Conservation (phyloP, 2,113 vertebrate species). For the Nerophis ophidion region DNA sequence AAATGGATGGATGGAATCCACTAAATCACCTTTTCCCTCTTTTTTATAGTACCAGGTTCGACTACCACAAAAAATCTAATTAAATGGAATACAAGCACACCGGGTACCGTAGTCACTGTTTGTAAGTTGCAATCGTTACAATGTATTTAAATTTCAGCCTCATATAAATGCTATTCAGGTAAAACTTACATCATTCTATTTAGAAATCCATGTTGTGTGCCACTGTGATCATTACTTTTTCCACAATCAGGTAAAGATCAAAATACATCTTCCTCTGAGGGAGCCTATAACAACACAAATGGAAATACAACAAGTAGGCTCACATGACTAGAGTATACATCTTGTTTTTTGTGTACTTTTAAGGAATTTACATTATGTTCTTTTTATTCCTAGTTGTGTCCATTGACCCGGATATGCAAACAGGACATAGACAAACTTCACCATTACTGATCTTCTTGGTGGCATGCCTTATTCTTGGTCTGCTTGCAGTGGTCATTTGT, state of each 20-base stretch:
- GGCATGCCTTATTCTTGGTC: slow-evolving; percentile 71
- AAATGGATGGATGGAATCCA: no score
- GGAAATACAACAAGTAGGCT: slow-evolving; percentile 43
- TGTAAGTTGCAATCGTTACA: no score
- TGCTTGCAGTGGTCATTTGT: slow-evolving; percentile 81
- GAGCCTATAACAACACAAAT: slow-evolving; percentile 13
- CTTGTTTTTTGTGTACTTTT: neutral
- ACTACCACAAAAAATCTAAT: slow-evolving; percentile 6
- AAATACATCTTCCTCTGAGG: slow-evolving; percentile 4
- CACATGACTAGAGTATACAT: neutral
- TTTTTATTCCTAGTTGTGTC: slow-evolving; percentile 20
- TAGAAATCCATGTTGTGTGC: neutral
- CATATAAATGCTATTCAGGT: neutral
- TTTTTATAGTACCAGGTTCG: slow-evolving; percentile 9
- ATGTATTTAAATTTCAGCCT: no score
- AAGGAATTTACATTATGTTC: neutral
- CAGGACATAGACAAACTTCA: slow-evolving; percentile 14
- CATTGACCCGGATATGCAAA: neutral
- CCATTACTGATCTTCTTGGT: slow-evolving; percentile 77
- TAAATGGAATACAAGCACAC: slow-evolving; percentile 6
- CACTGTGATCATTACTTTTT: neutral
- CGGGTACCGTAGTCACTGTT: slow-evolving; percentile 14
- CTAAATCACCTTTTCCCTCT: neutral
- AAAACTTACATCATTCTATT: neutral
- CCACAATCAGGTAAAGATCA: slow-evolving; percentile 25